Evolutionary conservation across 2,113 vertebrate species (phyloP), one percentile per base, ranked within the genome.

Genomic region (Rhipidura dahli): DNA sequence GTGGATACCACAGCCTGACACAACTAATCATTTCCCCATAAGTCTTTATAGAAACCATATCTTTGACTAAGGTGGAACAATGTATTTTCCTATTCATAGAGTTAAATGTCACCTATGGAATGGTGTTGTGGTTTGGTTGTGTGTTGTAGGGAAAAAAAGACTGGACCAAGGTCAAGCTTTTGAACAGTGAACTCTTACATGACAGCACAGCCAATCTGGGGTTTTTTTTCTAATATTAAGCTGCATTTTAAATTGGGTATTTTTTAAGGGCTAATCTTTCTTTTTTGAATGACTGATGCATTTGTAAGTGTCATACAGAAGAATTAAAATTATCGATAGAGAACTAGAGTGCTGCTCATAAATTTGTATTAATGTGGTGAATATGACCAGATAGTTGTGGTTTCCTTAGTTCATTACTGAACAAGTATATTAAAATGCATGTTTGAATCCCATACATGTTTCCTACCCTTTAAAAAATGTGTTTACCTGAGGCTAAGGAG

Each of bases 361-460:
- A 87, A 71, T 79, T 83, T 33, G 10, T 70, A 18, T 90, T 79
- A 65, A 26, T 57, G 39, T 75, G 61, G 50, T 64, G 53, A 91
- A 75, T 4, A 1, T 82, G 77, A 89, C 53, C 4, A 1, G 71
- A 63, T 78, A 83, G 70, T 83, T 51, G 47, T 80, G 71, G 39
- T 96, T 96, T 93, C 68, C 59, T 88, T 64, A 86, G 35, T 73
- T 80, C 63, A 26, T 83, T 86, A 71, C 13, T 78, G 65, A 92
- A 7, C 57, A 44, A 18, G 13, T 68, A 39, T 40, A 82, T 92
- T 94, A 87, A 93, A 92, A 80, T 76, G 64, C 26, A 39, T 66
- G 14, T 84, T 96, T 91, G 70, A 92, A 84, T 91, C 75, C 51
- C 40, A 51, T 89, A 69, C 0, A 1, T 91, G 77, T 93, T 89